phyloP scores from a whole-genome alignment of 2,113 vertebrate species.

The Coregonus clupeaformis region DNA sequence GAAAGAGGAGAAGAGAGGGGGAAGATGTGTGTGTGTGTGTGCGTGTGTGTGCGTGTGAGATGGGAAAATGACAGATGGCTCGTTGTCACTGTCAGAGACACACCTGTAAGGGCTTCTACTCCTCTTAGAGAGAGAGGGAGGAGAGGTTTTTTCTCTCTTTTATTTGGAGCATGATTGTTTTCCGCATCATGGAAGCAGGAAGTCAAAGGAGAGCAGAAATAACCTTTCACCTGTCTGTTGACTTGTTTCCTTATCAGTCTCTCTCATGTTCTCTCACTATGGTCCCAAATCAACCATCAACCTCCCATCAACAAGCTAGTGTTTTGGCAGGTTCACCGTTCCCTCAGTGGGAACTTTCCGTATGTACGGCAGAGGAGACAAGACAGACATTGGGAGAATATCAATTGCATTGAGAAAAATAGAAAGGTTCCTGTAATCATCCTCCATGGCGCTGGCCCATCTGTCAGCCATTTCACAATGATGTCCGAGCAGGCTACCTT shows the following conservation, averaged over 20 bases:
- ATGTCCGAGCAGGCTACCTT: too few relatives aligned
- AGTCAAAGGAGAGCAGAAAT: constrained; percentile 51
- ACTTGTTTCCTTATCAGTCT: constrained; percentile 37
- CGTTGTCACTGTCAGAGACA: constrained; percentile 22
- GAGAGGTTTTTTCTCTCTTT: constrained; percentile 15
- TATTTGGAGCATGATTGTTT: neutral
- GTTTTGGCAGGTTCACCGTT: neutral
- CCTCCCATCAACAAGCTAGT: constrained; percentile 22
- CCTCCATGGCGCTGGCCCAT: too few relatives aligned
- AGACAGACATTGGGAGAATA: too few relatives aligned
- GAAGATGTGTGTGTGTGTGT: too few relatives aligned
- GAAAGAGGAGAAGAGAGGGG: too few relatives aligned
- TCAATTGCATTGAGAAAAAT: too few relatives aligned
- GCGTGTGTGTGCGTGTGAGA: too few relatives aligned
- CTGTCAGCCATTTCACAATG: too few relatives aligned
- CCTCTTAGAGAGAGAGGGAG: constrained; percentile 12
- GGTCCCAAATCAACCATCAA: constrained; percentile 12
- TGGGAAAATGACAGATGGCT: constrained; percentile 45
- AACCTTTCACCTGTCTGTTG: constrained; percentile 36
- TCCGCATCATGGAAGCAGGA: constrained; percentile 26
- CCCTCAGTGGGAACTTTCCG: neutral
- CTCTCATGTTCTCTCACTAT: too few relatives aligned
- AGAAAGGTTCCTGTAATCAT: too few relatives aligned
- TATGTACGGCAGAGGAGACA: neutral
- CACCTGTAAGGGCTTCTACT: constrained; percentile 24